Conservation (phyloP, 2,888 invertebrate species). For the Leistus spinibarbis region DNA sequence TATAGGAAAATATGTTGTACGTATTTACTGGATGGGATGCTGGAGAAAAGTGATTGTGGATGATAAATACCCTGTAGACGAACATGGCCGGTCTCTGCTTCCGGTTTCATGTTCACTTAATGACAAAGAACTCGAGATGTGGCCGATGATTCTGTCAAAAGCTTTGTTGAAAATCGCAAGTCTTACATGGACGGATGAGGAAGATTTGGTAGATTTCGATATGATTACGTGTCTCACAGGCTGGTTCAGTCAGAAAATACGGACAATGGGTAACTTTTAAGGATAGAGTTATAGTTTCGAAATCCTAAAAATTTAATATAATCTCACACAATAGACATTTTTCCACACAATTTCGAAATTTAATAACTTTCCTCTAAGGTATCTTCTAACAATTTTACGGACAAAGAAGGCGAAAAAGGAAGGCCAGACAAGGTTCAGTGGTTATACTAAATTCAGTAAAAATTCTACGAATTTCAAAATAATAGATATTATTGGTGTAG, state of each 20-base stretch:
- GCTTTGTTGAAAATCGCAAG: constrained; percentile 58
- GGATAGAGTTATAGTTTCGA: background rate
- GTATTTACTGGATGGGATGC: constrained; percentile 58
- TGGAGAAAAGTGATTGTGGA: constrained; percentile 60
- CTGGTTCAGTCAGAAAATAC: constrained; percentile 52
- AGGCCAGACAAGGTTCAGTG: no score
- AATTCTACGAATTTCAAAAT: background rate
- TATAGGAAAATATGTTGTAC: constrained; percentile 59
- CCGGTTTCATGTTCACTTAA: constrained; percentile 49
- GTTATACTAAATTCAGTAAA: background rate
- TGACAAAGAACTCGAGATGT: constrained; percentile 53
- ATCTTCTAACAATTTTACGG: no score
- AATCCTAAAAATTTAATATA: background rate
- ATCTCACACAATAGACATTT: background rate
- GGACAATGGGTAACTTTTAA: constrained; percentile 42
- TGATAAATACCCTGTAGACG: constrained; percentile 57
- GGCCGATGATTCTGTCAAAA: constrained; percentile 60
- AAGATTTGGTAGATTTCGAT: constrained; percentile 56
- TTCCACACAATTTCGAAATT: background rate
- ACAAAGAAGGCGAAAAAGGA: no score
- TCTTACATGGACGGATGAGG: constrained; percentile 51
- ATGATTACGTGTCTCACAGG: constrained; percentile 58
- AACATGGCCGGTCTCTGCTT: constrained; percentile 51
- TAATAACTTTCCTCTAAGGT: background rate
- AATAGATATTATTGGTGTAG: background rate